phyloP scores from a whole-genome alignment of 2,113 vertebrate genomes.

The Cyanoramphus novaezelandiae region DNA sequence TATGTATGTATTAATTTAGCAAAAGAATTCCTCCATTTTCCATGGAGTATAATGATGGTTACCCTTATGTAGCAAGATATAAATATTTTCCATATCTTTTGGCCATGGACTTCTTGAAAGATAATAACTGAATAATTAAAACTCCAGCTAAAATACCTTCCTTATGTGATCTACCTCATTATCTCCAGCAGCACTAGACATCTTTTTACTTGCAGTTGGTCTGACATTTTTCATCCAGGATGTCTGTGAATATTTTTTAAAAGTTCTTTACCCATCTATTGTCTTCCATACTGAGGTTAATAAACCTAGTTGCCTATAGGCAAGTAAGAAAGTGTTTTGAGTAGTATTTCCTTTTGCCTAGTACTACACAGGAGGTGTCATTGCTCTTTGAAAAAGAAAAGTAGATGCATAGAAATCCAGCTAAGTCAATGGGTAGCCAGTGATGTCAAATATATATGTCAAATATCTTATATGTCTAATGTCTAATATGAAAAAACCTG shows the following conservation, averaged over 20 bases:
- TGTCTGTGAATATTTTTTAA: background rate
- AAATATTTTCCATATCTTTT: background rate
- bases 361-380: background rate
- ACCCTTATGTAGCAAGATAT: background rate
- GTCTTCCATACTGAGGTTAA: background rate
- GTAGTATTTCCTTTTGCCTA: background rate
- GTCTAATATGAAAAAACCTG: background rate
- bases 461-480: background rate
- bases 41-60: background rate
- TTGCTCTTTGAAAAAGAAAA: background rate
- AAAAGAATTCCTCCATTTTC: background rate
- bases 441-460: background rate
- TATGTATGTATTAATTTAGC: background rate
- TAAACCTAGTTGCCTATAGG: background rate
- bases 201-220: background rate
- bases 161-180: background rate
- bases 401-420: background rate
- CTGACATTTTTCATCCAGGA: background rate
- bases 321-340: background rate
- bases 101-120: background rate
- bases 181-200: background rate
- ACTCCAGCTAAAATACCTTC: background rate
- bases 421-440: background rate
- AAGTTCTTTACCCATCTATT: background rate
- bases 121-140: slow-evolving; percentile 7